phyloP scores from a whole-genome alignment of 2,113 vertebrate genomes.

The Ictalurus furcatus region DNA sequence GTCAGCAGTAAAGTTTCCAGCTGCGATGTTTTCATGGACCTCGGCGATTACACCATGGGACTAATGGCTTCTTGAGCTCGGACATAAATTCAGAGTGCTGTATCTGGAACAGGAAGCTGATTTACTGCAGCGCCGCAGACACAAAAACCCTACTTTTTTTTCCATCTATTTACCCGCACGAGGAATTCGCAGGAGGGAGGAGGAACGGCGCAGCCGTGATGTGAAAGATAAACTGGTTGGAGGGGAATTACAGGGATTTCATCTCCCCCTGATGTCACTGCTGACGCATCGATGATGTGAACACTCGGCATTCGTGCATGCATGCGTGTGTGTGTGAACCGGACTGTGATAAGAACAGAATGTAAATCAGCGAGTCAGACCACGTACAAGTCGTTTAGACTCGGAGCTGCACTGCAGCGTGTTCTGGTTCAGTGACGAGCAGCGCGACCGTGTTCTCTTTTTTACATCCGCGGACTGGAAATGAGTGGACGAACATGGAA shows the following conservation, averaged over 20 bases:
- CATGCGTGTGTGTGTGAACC: neutral
- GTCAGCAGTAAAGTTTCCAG: constrained; percentile 60
- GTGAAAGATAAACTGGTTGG: constrained; percentile 26
- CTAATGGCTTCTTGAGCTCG: constrained; percentile 82
- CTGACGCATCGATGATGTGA: constrained; percentile 8
- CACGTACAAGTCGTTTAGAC: neutral
- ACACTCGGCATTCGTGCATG: neutral
- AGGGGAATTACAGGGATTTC: constrained; percentile 35
- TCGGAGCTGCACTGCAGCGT: neutral
- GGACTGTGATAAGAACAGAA: constrained; percentile 29
- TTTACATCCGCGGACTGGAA: neutral
- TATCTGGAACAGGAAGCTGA: constrained; percentile 85
- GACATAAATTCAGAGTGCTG: constrained; percentile 91
- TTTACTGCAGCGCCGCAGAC: constrained; percentile 85
- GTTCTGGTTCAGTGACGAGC: neutral
- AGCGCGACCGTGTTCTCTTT: neutral
- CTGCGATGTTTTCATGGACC: constrained; percentile 57
- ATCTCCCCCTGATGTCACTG: constrained; percentile 22
- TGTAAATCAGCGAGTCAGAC: constrained; percentile 21
- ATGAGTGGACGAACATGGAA: neutral
- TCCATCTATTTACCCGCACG: constrained; percentile 84
- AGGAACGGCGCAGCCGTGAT: constrained; percentile 33
- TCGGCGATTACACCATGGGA: constrained; percentile 62
- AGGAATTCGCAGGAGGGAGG: constrained; percentile 73
- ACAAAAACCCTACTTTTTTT: constrained; percentile 79